Evolutionary conservation across 2,797 vertebrate genomes (phyloP), one percentile per base, ranked within the genome.

Genomic region (Scleropages formosus): DNA sequence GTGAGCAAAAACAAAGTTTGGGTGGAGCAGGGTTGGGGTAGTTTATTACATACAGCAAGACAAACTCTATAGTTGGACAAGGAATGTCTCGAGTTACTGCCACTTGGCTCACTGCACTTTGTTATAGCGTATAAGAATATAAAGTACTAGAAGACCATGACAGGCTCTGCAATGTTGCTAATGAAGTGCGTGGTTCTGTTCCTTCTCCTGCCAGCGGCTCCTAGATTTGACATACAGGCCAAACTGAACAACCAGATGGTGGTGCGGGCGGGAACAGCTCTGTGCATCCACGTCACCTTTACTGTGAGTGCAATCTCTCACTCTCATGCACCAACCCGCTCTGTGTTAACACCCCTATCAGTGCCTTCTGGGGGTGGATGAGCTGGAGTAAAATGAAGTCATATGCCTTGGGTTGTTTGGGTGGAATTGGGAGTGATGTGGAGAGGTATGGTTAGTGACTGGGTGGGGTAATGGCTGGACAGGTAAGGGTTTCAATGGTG

Each of bases 231-330:
- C 74, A 82, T 88, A 67, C 88, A 84, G 68, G 85, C 84, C 73
- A 84, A 79, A 53, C 76, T 91, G 84, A 91, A 88, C 87, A 93
- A 88, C 82, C 89, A 86, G 80, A 83, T 85, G 85, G 88, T 93
- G 78, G 84, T 92, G 74, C 78, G 78, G 13, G 85, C 89, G 39
- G 90, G 91, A 61, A 85, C 84, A n/a, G 84, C 88, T 31, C 80
- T 90, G 68, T 86, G 88, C 9, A 84, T 92, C 83, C 81, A 82
- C 3, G 77, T 85, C 60, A 77, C 78, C 84, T 93, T 90, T 83
- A 85, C 79, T n/a, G 85, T 91, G 78, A 92, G 87, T 76, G 67
- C 65, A 39, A 61, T 44, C 66, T 39, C 31, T 39, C 6, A 6
- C 31, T 39, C 6, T 39, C 31, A 39, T 39, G 2, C 31, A 39